Evolutionary conservation across 2,113 vertebrate species (phyloP), one percentile per base, ranked within the genome.

Genomic region (Colius striatus): DNA sequence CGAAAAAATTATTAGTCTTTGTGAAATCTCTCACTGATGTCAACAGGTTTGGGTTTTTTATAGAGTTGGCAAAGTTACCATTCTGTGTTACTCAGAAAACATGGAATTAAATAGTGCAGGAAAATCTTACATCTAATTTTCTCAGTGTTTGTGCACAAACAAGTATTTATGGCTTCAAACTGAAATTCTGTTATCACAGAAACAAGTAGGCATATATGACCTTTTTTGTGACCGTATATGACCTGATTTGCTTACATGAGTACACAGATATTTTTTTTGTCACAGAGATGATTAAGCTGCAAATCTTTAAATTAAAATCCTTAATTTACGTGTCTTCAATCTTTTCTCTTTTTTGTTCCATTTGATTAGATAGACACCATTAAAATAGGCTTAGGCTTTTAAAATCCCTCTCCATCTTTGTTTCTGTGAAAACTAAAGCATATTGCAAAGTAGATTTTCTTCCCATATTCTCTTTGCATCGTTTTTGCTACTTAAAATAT

Each of bases 1-100:
- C 32, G 8, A 68, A 68, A n/a, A 73, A 18, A 57, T 13, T 47
- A 32, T 78, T 78, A 5, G 7, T 83, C 11, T 72, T 92, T 16
- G 21, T 53, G 25, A 36, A 43, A 6, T 84, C 13, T 36, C 38
- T 61, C 3, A 3, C 36, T 62, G 16, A 66, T 26, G 30, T 17
- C 25, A 55, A 7, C 21, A 73, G 34, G 5, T 30, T 88, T 77
- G 85, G 3, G 5, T 58, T 80, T n/a, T 70, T 7, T 34, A 25
- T 3, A n/a, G 18, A 54, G 8, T 21, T 81, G 38, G 7, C 2
- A 70, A 62, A 78, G 29, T 45, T 79, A 7, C 4, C 13, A 22
- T n/a, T 76, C 22, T 73, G 5, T 4, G 4, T 57, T 65, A 53
- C 10, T 71, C 26, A 0, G 0, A 58, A 84, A 72, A 38, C 7